A percentile compares a stretch with the other conserved stretches of the same genome.
Evolutionary conservation across 2,113 vertebrate species (phyloP).

Genomic region (Semnornis frantzii): DNA sequence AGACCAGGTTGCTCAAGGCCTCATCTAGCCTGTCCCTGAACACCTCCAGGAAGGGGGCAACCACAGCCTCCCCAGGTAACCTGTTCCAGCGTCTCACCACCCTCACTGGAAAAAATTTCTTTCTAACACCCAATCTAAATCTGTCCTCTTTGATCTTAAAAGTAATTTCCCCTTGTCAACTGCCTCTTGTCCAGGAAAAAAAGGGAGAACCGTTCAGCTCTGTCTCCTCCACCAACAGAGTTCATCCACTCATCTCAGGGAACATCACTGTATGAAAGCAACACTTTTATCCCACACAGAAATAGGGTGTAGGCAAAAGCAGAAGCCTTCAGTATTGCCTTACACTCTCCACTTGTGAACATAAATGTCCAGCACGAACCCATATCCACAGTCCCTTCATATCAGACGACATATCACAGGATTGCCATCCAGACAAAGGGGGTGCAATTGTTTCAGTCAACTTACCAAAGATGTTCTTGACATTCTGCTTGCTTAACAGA

Average conservation of each 20-base stretch:
- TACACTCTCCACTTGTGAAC: neutral
- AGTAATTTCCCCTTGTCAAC: too few species aligned
- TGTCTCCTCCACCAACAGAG: neutral
- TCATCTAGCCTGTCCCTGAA: too few species aligned
- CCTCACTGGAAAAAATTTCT: too few species aligned
- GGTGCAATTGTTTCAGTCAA: neutral
- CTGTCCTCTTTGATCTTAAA: too few species aligned
- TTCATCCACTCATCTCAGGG: neutral
- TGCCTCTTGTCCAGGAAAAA: neutral
- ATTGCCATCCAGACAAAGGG: neutral
- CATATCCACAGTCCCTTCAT: neutral
- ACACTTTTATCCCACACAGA: neutral
- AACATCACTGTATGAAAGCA: neutral
- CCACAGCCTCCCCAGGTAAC: too few species aligned
- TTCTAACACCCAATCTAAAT: too few species aligned
- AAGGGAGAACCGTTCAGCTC: neutral
- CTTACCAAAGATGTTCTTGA: slow-evolving; percentile 92
- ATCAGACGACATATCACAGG: neutral
- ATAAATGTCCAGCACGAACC: neutral
- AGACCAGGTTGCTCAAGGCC: too few species aligned
- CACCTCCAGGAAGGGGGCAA: too few species aligned
- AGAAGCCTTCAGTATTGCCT: neutral
- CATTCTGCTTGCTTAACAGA: slow-evolving; percentile 82
- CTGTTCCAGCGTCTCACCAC: too few species aligned
- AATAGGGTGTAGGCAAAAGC: neutral